Evolutionary conservation across 2,888 invertebrate genomes (phyloP).

Genomic region (Panzeria rudis): DNA sequence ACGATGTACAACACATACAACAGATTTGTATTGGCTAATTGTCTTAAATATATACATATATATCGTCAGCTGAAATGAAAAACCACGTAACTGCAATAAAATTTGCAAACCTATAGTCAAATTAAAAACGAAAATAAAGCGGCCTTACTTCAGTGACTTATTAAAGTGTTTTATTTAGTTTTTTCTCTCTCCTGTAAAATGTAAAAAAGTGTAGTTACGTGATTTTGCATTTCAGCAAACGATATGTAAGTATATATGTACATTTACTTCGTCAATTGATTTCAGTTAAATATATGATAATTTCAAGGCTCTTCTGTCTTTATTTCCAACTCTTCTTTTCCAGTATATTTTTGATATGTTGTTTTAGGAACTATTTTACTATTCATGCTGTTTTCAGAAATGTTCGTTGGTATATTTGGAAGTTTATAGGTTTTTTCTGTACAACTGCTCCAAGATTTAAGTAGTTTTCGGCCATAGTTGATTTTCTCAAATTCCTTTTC

Average conservation of each 20-base stretch:
- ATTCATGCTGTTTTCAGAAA: neutral
- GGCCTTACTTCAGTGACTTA: too few species aligned
- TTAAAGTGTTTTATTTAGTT: too few species aligned
- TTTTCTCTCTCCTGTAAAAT: too few species aligned
- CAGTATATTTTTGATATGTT: neutral
- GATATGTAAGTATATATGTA: neutral
- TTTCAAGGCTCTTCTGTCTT: conserved; percentile 15
- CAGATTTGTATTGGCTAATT: too few species aligned
- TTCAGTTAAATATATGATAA: too few species aligned
- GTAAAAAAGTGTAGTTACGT: neutral
- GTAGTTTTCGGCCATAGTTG: conserved; percentile 73
- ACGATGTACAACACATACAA: too few species aligned
- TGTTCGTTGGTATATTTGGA: conserved; percentile 9
- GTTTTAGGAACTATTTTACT: neutral
- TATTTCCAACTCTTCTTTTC: conserved; percentile 15
- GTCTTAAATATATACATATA: too few species aligned
- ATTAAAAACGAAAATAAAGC: too few species aligned
- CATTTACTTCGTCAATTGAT: neutral
- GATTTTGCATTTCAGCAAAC: too few species aligned
- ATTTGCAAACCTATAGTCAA: too few species aligned
- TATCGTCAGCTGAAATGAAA: too few species aligned
- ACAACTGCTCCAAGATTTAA: conserved; percentile 5
- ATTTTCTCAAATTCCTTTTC: conserved; percentile 78
- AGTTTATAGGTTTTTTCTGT: neutral
- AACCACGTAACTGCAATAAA: too few species aligned